Base-by-base conservation (phyloP, 2,113 vertebrate genomes). In the Saccopteryx bilineata region DNA sequence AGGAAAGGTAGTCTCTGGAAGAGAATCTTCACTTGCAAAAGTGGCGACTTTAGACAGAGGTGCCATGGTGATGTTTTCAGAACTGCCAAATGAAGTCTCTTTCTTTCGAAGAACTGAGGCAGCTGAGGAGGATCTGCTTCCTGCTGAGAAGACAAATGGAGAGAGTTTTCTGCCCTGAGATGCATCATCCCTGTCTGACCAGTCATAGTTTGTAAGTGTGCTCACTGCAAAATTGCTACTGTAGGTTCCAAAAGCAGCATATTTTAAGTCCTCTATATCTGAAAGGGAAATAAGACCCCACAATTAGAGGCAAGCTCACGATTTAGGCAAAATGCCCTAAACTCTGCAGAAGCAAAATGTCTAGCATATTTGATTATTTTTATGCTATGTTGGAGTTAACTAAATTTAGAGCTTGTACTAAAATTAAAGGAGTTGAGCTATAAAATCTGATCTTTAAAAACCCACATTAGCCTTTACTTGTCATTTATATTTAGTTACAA, bases 201-300 rank as follows among this genome's bases (percentile, higher is more conserved):
- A 99, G 97, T 99, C 99, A 83, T 97, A 99, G 98, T 98, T 99
- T 69, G 98, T 97, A 96, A 99, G 97, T 97, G 98, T 98, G 98
- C 99, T 98, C 97, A 98, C 96, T 61, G 97, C 98, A 63, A 99
- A 99, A 96, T 96, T 98, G 31, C 98, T 98, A 97, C 96, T 95
- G 52, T 65, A 98, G 88, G 98, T 99, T 97, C 99, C 99, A 78
- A 99, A 99, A 1, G 99, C 98, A 98, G 99, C 99, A 96, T 99
- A 99, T 98, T 99, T 99, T 97, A 99, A 98, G 98, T 99, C 99
- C 80, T 99, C 99, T 97, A 98, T 96, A 98, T 99, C 99, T 99
- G 99, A 97, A 99, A 98, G 98, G 99, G 97, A 99, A 99, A 98
- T 96, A 98, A 98, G 97, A 72, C 95, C 96, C 94, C 97, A 95